phyloP scores from a whole-genome alignment of 2,797 vertebrate species.

The Microctenopoma stevenorrisi region DNA sequence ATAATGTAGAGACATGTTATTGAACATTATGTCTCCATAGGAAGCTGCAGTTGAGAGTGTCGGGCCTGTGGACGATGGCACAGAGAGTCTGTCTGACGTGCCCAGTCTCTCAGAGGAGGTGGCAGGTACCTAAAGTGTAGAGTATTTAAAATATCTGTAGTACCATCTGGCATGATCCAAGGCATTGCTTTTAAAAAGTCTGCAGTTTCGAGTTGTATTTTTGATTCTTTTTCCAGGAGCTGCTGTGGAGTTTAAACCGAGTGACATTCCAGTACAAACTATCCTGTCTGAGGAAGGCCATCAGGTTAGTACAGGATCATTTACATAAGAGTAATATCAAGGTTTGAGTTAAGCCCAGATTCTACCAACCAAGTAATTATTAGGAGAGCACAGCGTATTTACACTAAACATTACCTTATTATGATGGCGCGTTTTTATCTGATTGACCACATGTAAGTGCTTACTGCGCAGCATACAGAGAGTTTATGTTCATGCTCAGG shows the following conservation, averaged over 20 bases:
- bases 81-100: conserved; percentile 81
- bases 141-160: not conserved
- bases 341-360: not conserved
- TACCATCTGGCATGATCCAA: not conserved
- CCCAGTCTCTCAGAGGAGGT: conserved; percentile 83
- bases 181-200: not conserved
- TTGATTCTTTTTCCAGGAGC: conserved; percentile 70
- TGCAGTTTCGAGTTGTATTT: conserved; percentile 4
- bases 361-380: not conserved
- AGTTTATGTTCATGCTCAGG: not conserved
- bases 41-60: conserved; percentile 80
- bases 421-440: not conserved
- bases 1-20: conserved; percentile 7
- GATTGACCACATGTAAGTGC: not conserved
- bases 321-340: not conserved
- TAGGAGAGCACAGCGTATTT: not conserved
- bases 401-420: not conserved
- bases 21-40: conserved; percentile 63
- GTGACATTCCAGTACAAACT: conserved; percentile 73
- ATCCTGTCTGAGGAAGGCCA: conserved; percentile 84
- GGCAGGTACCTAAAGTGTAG: conserved; percentile 71
- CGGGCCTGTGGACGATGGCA: conserved; percentile 82
- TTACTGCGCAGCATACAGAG: not conserved
- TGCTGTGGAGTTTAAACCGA: conserved; percentile 67
- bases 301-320: conserved; percentile 73